Evolutionary conservation across 1,140 invertebrate species (phyloP).

Genomic region (Cataglyphis hispanica): DNA sequence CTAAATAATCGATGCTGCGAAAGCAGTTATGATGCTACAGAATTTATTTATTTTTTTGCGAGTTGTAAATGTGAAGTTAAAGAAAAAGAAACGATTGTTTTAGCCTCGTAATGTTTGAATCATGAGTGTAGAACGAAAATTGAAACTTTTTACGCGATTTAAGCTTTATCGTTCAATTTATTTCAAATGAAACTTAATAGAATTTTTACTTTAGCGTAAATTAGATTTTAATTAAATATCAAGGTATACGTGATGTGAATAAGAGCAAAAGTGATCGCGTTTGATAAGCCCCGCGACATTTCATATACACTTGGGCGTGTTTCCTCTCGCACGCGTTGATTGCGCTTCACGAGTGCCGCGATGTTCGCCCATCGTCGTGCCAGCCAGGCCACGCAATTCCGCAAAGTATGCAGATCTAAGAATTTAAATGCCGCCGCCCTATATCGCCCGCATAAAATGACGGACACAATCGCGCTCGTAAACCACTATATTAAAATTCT

Average conservation of each 20-base stretch:
- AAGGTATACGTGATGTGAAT: neutral
- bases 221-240: neutral
- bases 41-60: neutral
- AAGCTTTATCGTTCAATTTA: neutral
- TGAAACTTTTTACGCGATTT: neutral
- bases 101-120: neutral
- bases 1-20: conserved; percentile 72
- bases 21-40: neutral
- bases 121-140: neutral
- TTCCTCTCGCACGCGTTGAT: neutral
- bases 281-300: neutral
- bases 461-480: conserved; percentile 87
- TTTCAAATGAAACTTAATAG: neutral
- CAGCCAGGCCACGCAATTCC: conserved; percentile 82
- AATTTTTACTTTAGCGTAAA: neutral
- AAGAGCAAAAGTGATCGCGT: neutral
- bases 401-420: conserved; percentile 87
- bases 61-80: neutral
- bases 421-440: conserved; percentile 86
- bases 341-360: conserved; percentile 8
- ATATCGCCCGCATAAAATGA: conserved; percentile 84
- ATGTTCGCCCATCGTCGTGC: conserved; percentile 71
- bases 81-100: conserved; percentile 24
- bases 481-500: conserved; percentile 87
- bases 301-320: neutral